Evolutionary conservation across 1,140 invertebrate genomes (phyloP).

Genomic region (Calosoma granatense): DNA sequence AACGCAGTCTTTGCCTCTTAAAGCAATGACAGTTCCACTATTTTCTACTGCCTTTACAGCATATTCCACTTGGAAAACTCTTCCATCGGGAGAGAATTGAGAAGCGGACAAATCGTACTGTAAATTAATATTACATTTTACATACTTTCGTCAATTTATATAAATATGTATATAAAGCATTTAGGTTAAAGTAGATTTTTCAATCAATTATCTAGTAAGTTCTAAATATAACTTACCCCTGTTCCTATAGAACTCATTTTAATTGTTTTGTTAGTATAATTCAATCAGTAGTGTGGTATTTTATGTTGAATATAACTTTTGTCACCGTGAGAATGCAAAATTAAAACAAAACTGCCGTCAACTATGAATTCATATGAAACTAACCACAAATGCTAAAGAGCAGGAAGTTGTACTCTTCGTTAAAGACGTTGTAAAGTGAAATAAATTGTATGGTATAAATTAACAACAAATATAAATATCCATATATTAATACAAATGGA

Average conservation of each 20-base stretch:
- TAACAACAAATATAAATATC: no score
- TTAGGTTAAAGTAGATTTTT: constrained; percentile 10
- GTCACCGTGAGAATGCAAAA: constrained; percentile 4
- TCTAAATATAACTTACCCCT: constrained; percentile 56
- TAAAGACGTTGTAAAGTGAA: no score
- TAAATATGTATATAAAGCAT: constrained; percentile 13
- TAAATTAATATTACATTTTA: constrained; percentile 21
- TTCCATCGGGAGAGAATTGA: constrained; percentile 98
- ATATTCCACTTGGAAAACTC: constrained; percentile 99
- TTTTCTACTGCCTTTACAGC: constrained; percentile 99
- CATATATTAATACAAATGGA: no score
- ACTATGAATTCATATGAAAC: no score
- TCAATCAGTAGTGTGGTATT: not conserved
- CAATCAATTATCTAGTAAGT: constrained; percentile 16
- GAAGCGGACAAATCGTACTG: constrained; percentile 99
- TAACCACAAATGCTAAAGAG: no score
- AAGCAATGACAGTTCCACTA: constrained; percentile 91
- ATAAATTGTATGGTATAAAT: no score
- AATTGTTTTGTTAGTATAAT: not conserved
- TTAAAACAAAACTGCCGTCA: constrained; percentile 3
- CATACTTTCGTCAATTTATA: constrained; percentile 13
- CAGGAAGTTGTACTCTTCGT: no score
- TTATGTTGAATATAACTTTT: not conserved
- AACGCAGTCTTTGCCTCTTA: constrained; percentile 92
- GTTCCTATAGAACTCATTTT: constrained; percentile 94